Percentiles rank a stretch among this genome's conserved stretches.
Evolutionary conservation across 2,888 invertebrate genomes (phyloP).

Genomic region (Lamproptera curius): DNA sequence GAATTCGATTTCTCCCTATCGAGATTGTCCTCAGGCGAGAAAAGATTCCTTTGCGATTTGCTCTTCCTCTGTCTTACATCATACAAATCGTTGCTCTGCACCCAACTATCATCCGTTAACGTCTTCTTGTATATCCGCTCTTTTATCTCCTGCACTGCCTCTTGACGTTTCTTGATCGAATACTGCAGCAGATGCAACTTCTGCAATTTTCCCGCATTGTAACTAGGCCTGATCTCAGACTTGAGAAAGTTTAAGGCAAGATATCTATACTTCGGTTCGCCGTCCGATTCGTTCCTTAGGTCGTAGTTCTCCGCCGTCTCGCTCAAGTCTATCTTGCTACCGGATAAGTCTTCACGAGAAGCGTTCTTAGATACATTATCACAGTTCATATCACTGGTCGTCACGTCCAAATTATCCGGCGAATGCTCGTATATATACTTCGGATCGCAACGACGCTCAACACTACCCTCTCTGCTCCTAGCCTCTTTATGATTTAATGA

Average conservation of each 20-base stretch:
- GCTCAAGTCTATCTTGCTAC: slow-evolving; percentile 63
- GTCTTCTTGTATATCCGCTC: slow-evolving; percentile 68
- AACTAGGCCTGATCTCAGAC: slow-evolving; percentile 84
- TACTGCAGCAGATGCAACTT: slow-evolving; percentile 84
- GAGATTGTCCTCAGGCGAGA: slow-evolving; percentile 49
- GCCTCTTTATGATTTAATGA: slow-evolving; percentile 39
- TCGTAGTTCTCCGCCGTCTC: slow-evolving; percentile 71
- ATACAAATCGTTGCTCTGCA: slow-evolving; percentile 35
- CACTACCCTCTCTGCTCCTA: slow-evolving; percentile 37
- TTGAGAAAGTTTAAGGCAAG: slow-evolving; percentile 72
- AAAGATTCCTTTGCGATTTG: slow-evolving; percentile 56
- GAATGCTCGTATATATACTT: slow-evolving; percentile 66
- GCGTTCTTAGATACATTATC: slow-evolving; percentile 44
- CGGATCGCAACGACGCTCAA: slow-evolving; percentile 41
- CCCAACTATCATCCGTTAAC: slow-evolving; percentile 42
- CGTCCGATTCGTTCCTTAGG: slow-evolving; percentile 54
- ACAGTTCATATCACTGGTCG: slow-evolving; percentile 46
- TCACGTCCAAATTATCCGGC: slow-evolving; percentile 59
- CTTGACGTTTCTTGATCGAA: slow-evolving; percentile 82
- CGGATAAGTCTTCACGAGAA: slow-evolving; percentile 52
- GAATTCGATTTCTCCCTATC: slow-evolving; percentile 44
- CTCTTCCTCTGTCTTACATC: slow-evolving; percentile 47
- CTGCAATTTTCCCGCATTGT: slow-evolving; percentile 83
- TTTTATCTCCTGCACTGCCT: slow-evolving; percentile 78
- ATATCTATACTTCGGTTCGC: slow-evolving; percentile 63